A percentile compares a stretch with the other conserved stretches of the same genome.
Evolutionary conservation across 1,140 invertebrate genomes (phyloP).

Genomic region (Drosophila baimaii): DNA sequence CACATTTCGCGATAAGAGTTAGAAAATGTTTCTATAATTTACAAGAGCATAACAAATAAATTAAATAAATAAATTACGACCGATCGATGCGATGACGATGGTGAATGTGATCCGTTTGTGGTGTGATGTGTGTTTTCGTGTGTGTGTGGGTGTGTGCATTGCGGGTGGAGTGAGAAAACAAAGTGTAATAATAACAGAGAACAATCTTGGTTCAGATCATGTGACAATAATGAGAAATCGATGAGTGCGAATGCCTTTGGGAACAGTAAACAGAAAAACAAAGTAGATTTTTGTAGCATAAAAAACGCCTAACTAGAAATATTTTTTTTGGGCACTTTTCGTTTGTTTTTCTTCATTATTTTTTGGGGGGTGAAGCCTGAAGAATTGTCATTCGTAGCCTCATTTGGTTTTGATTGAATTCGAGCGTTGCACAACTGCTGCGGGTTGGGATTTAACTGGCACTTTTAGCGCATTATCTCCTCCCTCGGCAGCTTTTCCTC

Average conservation of each 20-base stretch:
- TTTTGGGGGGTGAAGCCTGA: conserved; percentile 13
- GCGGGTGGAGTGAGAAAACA: conserved; percentile 16
- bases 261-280: conserved; percentile 35
- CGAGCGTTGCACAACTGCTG: conserved; percentile 57
- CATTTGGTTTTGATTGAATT: conserved; percentile 76
- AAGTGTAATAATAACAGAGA: conserved; percentile 30
- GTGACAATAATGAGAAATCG: conserved; percentile 12
- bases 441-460: conserved; percentile 45
- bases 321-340: conserved; percentile 58
- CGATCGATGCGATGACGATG: conserved; percentile 24
- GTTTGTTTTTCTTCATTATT: conserved; percentile 28
- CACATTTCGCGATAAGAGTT: conserved; percentile 51
- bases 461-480: conserved; percentile 29
- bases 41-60: conserved; percentile 71
- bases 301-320: conserved; percentile 42
- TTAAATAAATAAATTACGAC: conserved; percentile 69
- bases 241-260: conserved; percentile 15
- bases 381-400: conserved; percentile 20
- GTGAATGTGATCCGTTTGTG: neutral
- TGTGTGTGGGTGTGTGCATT: neutral
- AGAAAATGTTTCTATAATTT: conserved; percentile 50
- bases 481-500: neutral
- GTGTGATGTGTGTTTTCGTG: conserved; percentile 12
- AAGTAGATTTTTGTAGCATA: conserved; percentile 32
- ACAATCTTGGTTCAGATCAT: conserved; percentile 32